A percentile compares a stretch with the other conserved stretches of the same genome.
Evolutionary conservation across 1,140 invertebrate genomes (phyloP).

Genomic region (Armadillidium nasatum): DNA sequence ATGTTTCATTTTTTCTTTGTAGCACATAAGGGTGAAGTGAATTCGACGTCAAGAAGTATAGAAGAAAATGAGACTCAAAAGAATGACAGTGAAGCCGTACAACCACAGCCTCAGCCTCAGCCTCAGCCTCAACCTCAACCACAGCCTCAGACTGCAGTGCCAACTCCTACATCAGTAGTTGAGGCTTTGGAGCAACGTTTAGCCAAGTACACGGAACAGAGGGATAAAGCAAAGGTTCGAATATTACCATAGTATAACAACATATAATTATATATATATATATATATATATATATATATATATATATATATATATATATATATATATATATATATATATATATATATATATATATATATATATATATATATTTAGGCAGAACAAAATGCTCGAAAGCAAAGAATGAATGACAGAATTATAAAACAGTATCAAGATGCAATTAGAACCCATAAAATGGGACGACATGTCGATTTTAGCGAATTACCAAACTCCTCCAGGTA

Average conservation of each 20-base stretch:
- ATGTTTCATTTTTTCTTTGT: not conserved
- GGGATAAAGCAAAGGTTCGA: constrained; percentile 40
- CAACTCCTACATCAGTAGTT: constrained; percentile 58
- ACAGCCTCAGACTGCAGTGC: constrained; percentile 44
- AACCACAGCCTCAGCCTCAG: constrained; percentile 12
- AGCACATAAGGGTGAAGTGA: not conserved
- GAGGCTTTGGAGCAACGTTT: constrained; percentile 80
- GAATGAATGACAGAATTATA: constrained; percentile 82
- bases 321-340: not conserved
- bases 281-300: not conserved
- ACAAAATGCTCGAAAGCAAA: constrained; percentile 75
- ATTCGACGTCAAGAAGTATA: not conserved
- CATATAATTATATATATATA: too few relatives aligned
- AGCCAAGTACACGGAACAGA: constrained; percentile 61
- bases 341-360: not conserved
- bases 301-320: too few relatives aligned
- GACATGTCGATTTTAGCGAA: constrained; percentile 71
- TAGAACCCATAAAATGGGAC: constrained; percentile 68
- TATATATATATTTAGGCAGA: constrained; percentile 51
- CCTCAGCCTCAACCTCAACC: constrained; percentile 23
- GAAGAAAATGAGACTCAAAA: not conserved
- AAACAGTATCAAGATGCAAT: constrained; percentile 93
- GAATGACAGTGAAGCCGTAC: not conserved
- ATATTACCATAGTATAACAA: not conserved
- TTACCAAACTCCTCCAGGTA: constrained; percentile 81